Evolutionary conservation across 2,797 vertebrate genomes (phyloP), one percentile per base, ranked within the genome.

Genomic region (Adrianichthys oophorus): DNA sequence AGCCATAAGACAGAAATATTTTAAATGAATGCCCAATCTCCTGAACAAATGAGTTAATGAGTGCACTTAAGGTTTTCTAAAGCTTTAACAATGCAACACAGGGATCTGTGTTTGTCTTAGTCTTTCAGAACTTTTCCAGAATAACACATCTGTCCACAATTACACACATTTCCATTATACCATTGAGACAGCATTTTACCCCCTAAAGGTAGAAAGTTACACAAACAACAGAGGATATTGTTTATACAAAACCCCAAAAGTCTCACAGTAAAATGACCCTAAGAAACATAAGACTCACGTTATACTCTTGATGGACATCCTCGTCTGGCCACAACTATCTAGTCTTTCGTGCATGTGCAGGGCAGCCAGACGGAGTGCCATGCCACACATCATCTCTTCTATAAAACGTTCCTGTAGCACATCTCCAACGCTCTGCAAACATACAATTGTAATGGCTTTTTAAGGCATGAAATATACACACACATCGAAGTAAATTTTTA

Each of bases 331-430:
- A 32, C 96, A 98, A 0, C 90, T 92, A 3, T 92, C 94, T 74
- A 96, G 93, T 80, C 95, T 93, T 85, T 99, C 98, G 50, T 98
- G 98, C 81, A 99, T 99, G 83, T 98, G 96, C 83, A 99, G 85
- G 0, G 95, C 98, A 15, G 98, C 96, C 23, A 99, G 92, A 4
- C 96, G 93, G 26, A 99, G 88, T 0, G 97, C 98, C 4, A 96
- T 91, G 60, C 96, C 98, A 58, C 97, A 98, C 80, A 98, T 98
- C 97, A 98, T 99, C 67, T 99, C 97, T 15, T 98, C 93, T 0
- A 96, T 96, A 73, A 97, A 99, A 52, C 95, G 95, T 50, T 99
- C 97, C 86, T 94, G 95, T 58, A 99, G 93, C 67, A 99, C 98
- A 0, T 99, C 97, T 0, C 94, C 96, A 71, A 98, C 98, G 78